Base-by-base conservation (phyloP, 2,113 vertebrate species). In the Aegithalos caudatus region DNA sequence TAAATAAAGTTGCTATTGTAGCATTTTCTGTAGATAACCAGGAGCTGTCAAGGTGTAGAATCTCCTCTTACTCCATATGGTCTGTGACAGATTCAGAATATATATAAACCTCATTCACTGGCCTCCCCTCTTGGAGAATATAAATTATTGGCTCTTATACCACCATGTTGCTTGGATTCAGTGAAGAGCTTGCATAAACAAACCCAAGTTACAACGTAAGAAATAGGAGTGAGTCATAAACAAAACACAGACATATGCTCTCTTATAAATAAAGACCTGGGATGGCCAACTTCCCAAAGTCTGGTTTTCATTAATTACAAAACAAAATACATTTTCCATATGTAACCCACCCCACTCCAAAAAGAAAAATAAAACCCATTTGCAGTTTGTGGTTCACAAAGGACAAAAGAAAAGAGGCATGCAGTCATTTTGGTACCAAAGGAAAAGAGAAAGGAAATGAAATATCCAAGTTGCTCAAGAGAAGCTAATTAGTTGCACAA, bases 231-330 rank as follows among this genome's bases (percentile, higher is more conserved):
- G 97, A 98, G 95, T 98, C 98, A 98, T 96, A 98, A 98, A 97
- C 97, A 98, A 98, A 98, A 97, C 96, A 97, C 72, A 97, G 97
- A 97, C 97, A 97, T 98, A 97, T 98, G 98, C 89, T 97, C 86
- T 97, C 86, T 95, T 97, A 97, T 97, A 98, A 98, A 98, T 97
- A 98, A 97, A 97, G 95, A 96, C 96, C 95, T 95, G 94, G 91
- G 84, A 97, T 96, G 97, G 95, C 96, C 91, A 95, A 94, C 94
- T 96, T 97, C 97, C 97, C 95, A 62, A 96, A 97, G 93, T 94
- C 98, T 98, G 97, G 86, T 96, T 98, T 97, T 96, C 94, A 98
- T 98, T 98, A 98, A 98, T 98, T 97, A 97, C 76, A 97, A 97
- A 97, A 97, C 94, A 97, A 97, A 97, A 97, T 97, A 96, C 81